These are phyloP conservation scores for Scaptodrosophila lebanonensis DNA, from an alignment of 1,140 invertebrate genomes.

Conservation along the genomic window DNA sequence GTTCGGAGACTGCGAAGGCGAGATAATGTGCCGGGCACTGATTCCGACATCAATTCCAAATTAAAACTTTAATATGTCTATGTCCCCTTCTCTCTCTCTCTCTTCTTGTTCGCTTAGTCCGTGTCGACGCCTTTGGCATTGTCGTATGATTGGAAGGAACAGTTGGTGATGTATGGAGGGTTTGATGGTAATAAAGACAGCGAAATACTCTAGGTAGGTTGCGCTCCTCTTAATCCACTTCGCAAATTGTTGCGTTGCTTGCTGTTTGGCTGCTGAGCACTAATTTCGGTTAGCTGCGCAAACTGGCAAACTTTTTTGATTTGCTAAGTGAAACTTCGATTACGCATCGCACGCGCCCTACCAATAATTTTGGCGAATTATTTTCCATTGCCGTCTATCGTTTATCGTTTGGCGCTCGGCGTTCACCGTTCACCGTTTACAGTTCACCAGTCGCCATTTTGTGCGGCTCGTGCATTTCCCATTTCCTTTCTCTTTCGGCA, in stretches of 20 bases:
- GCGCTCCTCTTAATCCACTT: conserved; percentile 70
- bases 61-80: conserved; percentile 73
- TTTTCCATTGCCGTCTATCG: conserved; percentile 34
- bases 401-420: conserved; percentile 30
- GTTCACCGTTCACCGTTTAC: too few species aligned
- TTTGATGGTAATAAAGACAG: too few species aligned
- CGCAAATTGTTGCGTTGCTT: conserved; percentile 64
- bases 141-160: too few species aligned
- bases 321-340: conserved; percentile 73
- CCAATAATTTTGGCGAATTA: conserved; percentile 7
- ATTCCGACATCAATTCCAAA: conserved; percentile 67
- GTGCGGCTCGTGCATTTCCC: conserved; percentile 24
- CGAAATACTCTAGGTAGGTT: conserved; percentile 37
- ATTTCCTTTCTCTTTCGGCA: conserved; percentile 5
- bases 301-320: conserved; percentile 60
- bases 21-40: conserved; percentile 59
- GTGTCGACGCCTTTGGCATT: too few species aligned
- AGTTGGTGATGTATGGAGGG: conserved; percentile 21
- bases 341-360: conserved; percentile 30
- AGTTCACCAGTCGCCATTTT: conserved; percentile 46
- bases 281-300: conserved; percentile 55
- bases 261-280: conserved; percentile 38
- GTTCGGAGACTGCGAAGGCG: conserved; percentile 30
- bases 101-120: too few species aligned
- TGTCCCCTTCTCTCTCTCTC: too few species aligned